phyloP scores from a whole-genome alignment of 2,888 invertebrate species.

The Chymomyza procnemis region DNA sequence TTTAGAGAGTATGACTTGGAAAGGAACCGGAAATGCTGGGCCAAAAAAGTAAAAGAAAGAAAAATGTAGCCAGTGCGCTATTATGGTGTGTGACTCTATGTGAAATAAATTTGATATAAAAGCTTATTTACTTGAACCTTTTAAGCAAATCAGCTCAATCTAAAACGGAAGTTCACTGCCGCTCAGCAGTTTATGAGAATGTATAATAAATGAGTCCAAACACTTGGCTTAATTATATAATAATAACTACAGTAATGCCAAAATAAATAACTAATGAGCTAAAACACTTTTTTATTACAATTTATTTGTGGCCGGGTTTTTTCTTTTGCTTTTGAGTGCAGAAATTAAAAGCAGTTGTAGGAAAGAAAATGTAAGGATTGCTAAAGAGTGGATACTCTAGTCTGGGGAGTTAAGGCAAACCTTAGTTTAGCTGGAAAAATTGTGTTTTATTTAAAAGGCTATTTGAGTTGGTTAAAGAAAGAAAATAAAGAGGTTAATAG shows the following conservation, averaged over 20 bases:
- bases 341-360: neutral
- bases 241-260: constrained; percentile 48
- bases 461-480: no score
- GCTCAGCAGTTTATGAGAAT: neutral
- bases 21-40: neutral
- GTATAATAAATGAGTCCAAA: constrained; percentile 44
- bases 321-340: neutral
- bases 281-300: constrained; percentile 33
- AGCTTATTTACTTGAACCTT: neutral
- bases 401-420: neutral
- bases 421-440: no score
- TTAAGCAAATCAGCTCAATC: neutral
- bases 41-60: neutral
- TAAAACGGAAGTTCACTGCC: neutral
- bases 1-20: neutral
- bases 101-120: neutral
- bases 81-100: neutral
- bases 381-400: neutral
- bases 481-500: no score
- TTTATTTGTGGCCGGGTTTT: neutral
- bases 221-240: constrained; percentile 61
- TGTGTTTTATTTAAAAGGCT: no score
- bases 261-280: constrained; percentile 62
- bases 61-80: neutral
- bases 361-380: neutral